Evolutionary conservation across 2,113 vertebrate species (phyloP).

Genomic region (Gila orcuttii): DNA sequence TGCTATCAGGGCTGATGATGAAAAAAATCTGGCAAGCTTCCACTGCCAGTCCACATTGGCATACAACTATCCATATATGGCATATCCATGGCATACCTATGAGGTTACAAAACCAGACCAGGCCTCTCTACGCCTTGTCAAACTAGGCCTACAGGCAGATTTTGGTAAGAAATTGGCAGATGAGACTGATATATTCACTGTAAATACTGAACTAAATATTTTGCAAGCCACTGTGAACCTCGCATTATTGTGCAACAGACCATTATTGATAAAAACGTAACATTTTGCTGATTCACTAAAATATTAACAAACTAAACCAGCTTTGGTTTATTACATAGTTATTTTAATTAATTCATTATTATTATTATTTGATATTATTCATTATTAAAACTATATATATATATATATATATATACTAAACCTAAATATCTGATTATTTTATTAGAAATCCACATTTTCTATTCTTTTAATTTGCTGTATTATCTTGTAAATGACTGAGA

Average conservation of each 20-base stretch:
- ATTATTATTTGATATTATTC: not conserved
- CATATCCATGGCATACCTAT: constrained; percentile 13
- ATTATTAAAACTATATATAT: not conserved
- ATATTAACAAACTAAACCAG: too few relatives aligned
- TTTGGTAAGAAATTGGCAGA: not conserved
- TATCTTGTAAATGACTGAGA: not conserved
- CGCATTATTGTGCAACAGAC: not conserved
- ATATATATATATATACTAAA: not conserved
- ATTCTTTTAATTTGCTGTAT: not conserved
- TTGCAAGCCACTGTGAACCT: not conserved
- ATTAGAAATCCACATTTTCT: not conserved
- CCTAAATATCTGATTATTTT: not conserved
- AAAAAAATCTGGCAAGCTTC: not conserved
- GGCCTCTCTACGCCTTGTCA: not conserved
- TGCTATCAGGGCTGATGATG: constrained; percentile 50
- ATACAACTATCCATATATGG: too few relatives aligned
- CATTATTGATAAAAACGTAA: not conserved
- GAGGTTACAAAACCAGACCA: not conserved
- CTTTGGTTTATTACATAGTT: not conserved
- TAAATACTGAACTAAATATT: not conserved
- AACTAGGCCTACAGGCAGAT: not conserved
- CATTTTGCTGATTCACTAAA: not conserved
- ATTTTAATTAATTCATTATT: not conserved
- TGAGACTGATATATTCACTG: not conserved
- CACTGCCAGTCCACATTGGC: not conserved